Evolutionary conservation across 2,113 vertebrate species (phyloP).

Genomic region (Salminus brasiliensis): DNA sequence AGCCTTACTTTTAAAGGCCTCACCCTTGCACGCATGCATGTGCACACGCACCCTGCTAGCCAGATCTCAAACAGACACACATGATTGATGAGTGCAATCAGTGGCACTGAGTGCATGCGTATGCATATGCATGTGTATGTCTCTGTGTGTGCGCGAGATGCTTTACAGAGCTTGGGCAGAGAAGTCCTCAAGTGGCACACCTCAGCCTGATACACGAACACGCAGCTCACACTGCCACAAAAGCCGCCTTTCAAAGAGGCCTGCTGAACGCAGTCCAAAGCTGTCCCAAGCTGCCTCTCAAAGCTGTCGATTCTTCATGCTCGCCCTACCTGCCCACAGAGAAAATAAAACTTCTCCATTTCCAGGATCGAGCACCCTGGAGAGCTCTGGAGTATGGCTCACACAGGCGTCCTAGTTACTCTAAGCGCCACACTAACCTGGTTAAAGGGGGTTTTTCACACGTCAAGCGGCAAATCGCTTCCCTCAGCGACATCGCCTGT

Average conservation of each 20-base stretch:
- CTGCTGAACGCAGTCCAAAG: constrained; percentile 38
- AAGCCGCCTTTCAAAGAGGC: constrained; percentile 67
- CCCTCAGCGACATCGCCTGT: too few relatives aligned
- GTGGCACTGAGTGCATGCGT: constrained; percentile 1
- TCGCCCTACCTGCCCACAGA: constrained; percentile 41
- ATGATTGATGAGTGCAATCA: constrained; percentile 42
- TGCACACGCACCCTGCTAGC: neutral
- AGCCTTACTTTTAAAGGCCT: neutral
- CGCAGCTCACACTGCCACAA: constrained; percentile 65
- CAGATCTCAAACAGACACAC: constrained; percentile 22
- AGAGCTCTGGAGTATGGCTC: constrained; percentile 1
- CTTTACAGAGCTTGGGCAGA: constrained; percentile 20
- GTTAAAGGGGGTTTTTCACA: too few relatives aligned
- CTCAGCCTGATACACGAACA: constrained; percentile 69
- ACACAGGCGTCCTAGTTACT: constrained; percentile 26
- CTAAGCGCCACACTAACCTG: neutral
- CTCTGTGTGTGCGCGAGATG: constrained; percentile 32
- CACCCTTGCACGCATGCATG: neutral
- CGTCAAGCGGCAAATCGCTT: too few relatives aligned
- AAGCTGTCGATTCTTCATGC: constrained; percentile 41
- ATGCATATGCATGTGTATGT: constrained; percentile 33
- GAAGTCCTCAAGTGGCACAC: constrained; percentile 43
- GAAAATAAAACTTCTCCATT: constrained; percentile 41
- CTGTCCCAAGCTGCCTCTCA: constrained; percentile 35
- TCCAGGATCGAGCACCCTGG: constrained; percentile 38